A percentile compares a stretch with the other conserved stretches of the same genome.
Conservation (phyloP, 1,140 invertebrate species). For the Aphelinus certus region DNA sequence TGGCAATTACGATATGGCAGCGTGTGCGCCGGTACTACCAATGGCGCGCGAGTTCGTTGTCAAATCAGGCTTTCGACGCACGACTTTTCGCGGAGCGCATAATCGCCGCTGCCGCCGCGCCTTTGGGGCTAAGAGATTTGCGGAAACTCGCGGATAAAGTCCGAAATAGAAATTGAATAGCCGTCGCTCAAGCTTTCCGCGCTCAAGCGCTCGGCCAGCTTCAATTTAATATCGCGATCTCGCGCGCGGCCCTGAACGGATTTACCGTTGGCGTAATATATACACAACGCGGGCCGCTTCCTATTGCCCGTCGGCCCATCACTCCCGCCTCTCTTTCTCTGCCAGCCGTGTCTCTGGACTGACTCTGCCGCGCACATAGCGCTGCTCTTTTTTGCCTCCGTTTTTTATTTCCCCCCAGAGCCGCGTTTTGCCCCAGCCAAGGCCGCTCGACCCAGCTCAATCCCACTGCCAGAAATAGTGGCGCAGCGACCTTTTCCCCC, state of each 20-base stretch:
- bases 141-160: slow-evolving; percentile 21
- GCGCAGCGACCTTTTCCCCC: too few relatives aligned
- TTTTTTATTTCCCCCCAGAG: too few relatives aligned
- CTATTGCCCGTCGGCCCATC: too few relatives aligned
- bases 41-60: background rate
- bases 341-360: too few relatives aligned
- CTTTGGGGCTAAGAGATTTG: slow-evolving; percentile 11
- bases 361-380: too few relatives aligned
- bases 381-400: too few relatives aligned
- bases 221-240: slow-evolving; percentile 33
- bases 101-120: background rate
- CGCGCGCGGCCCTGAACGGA: slow-evolving; percentile 28
- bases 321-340: too few relatives aligned
- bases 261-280: slow-evolving; percentile 28
- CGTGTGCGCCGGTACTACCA: too few relatives aligned
- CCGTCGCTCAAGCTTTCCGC: slow-evolving; percentile 8
- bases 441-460: too few relatives aligned
- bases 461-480: too few relatives aligned
- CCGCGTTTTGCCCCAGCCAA: too few relatives aligned
- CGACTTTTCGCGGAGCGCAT: slow-evolving; percentile 20
- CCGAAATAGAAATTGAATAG: slow-evolving; percentile 20
- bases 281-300: background rate
- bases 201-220: background rate
- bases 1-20: too few relatives aligned
- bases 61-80: slow-evolving; percentile 20